Percentiles rank a stretch among this genome's conserved stretches.
phyloP scores from a whole-genome alignment of 2,888 invertebrate genomes.

The Eumerus sabulonum region DNA sequence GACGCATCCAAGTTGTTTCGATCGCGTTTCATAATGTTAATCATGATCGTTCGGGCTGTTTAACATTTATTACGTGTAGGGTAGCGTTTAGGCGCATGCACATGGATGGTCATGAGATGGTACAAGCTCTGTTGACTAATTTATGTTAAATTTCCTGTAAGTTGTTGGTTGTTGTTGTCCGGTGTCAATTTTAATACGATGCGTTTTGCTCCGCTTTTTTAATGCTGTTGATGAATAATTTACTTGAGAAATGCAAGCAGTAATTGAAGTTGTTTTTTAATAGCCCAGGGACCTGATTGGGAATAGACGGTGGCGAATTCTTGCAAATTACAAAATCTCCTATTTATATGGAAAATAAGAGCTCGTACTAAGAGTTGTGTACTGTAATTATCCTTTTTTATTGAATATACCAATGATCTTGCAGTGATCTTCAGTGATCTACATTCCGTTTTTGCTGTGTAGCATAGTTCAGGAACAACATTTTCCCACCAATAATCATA shows the following conservation, averaged over 20 bases:
- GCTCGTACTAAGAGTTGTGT: too few relatives aligned
- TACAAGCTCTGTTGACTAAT: constrained; percentile 37
- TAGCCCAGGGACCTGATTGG: too few relatives aligned
- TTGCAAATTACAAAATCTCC: too few relatives aligned
- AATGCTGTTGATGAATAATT: constrained; percentile 51
- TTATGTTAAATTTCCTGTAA: constrained; percentile 64
- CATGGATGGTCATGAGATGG: constrained; percentile 15
- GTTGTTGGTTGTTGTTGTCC: constrained; percentile 62
- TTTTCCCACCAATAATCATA: too few relatives aligned
- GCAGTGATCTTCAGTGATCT: too few relatives aligned
- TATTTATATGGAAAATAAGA: too few relatives aligned
- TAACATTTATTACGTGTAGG: constrained; percentile 68
- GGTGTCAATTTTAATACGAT: constrained; percentile 47
- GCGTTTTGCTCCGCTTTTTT: constrained; percentile 24
- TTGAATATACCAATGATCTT: too few relatives aligned
- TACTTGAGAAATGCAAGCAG: constrained; percentile 33
- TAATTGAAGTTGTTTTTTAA: too few relatives aligned
- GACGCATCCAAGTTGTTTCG: constrained; percentile 58
- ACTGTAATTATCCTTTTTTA: too few relatives aligned
- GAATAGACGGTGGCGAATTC: too few relatives aligned
- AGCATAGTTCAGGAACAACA: too few relatives aligned
- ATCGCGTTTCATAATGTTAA: constrained; percentile 69
- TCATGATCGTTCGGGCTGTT: constrained; percentile 66
- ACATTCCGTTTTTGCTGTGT: too few relatives aligned
- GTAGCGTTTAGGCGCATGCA: constrained; percentile 63